Evolutionary conservation across 2,113 vertebrate genomes (phyloP), one percentile per base, ranked within the genome.

Genomic region (Zosterops pallidus): DNA sequence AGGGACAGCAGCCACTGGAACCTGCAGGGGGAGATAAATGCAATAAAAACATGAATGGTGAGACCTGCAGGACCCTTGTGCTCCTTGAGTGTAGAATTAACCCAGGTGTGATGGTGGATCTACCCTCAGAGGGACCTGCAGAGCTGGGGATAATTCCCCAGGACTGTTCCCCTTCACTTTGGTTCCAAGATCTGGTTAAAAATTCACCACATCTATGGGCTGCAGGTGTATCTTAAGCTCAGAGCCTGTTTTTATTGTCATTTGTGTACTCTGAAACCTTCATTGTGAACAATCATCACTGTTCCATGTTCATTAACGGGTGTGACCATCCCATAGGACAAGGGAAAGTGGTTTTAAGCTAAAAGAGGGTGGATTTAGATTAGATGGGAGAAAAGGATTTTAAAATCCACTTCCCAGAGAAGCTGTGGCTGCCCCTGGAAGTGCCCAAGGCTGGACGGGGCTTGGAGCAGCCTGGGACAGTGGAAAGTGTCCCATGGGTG

Each of bases 171-270:
- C 15, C 35, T 75, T 82, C 35, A 3, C 9, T 14, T 35, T 47
- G 49, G 18, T 50, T 65, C 47, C 25, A 33, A 37, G 10, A 9
- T 28, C 17, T 46, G 25, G 3, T 11, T 62, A 12, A 65, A 79
- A 75, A 17, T 12, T n/a, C 18, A 2, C 14, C 1, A 0, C 12
- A 0, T 42, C 2, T 28, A 0, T 22, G 16, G 37, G 9, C 16
- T 12, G 0, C 6, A 9, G 20, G 9, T 53, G 1, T 10, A 1
- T 47, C 52, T 79, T 42, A 39, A 56, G 29, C 12, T 59, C 29
- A 6, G 1, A 12, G 4, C 0, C 1, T n/a, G 15, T 8, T 72
- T 22, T 64, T 39, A 2, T 35, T 24, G 12, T 17, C 3, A 15
- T 10, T 62, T 2, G 1, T 23, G 1, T 17, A 0, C 23, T 60